phyloP scores from a whole-genome alignment of 92 coral and sea anemone genomes.

The Porites evermanni region DNA sequence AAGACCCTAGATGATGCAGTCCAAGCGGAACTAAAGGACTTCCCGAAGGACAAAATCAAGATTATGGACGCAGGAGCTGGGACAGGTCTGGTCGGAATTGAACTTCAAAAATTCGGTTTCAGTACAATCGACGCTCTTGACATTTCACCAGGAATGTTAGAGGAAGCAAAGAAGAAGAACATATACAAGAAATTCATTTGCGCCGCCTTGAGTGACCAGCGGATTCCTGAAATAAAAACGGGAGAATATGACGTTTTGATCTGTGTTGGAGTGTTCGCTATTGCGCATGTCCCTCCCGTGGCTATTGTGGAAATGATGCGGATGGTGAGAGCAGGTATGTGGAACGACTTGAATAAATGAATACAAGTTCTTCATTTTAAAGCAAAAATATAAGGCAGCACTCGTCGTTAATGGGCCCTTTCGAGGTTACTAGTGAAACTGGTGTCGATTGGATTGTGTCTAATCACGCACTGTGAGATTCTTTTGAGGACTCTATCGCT shows the following conservation, averaged over 20 bases:
- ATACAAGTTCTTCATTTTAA: too few relatives aligned
- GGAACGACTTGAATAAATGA: neutral
- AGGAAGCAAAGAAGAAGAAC: slow-evolving; percentile 21
- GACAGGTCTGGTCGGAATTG: slow-evolving; percentile 3
- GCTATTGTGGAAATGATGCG: slow-evolving; percentile 22
- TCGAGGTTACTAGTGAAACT: too few relatives aligned
- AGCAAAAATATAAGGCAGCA: too few relatives aligned
- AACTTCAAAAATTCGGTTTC: slow-evolving; percentile 19
- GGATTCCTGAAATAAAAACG: slow-evolving; percentile 2
- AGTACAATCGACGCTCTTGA: slow-evolving; percentile 35
- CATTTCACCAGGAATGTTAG: slow-evolving; percentile 32
- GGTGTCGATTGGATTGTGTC: too few relatives aligned
- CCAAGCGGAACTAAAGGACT: neutral
- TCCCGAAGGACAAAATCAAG: neutral
- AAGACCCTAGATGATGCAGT: neutral
- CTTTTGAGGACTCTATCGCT: too few relatives aligned
- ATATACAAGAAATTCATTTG: slow-evolving; percentile 28
- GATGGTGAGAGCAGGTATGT: slow-evolving; percentile 20
- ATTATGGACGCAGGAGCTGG: slow-evolving; percentile 9
- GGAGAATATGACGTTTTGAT: slow-evolving; percentile 24
- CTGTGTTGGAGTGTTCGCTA: slow-evolving; percentile 17
- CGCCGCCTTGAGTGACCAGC: slow-evolving; percentile 4
- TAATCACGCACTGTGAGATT: too few relatives aligned
- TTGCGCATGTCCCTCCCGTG: slow-evolving; percentile 3
- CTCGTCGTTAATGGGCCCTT: too few relatives aligned